Conservation (phyloP, 1,140 invertebrate species). For the Aphis gossypii region DNA sequence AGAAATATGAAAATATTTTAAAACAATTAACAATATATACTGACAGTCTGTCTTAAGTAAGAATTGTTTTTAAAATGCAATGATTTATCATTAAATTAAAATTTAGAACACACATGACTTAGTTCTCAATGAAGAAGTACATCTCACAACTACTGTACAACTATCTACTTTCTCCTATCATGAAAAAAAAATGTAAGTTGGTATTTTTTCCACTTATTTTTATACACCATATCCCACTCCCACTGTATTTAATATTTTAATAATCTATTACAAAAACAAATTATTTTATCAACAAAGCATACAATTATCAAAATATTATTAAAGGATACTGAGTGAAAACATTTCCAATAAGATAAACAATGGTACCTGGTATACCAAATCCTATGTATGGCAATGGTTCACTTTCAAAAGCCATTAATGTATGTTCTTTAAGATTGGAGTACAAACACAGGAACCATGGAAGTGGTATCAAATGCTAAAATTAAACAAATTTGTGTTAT, state of each 20-base stretch:
- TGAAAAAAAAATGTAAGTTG: neutral
- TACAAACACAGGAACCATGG: slow-evolving; percentile 82
- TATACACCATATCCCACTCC: neutral
- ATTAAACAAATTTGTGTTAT: slow-evolving; percentile 60
- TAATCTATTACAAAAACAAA: neutral
- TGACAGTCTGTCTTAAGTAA: no score
- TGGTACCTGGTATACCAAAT: slow-evolving; percentile 74
- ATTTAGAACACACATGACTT: no score
- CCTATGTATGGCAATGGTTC: slow-evolving; percentile 67
- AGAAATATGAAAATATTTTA: no score
- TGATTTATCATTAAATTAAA: no score
- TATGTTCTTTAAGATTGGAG: slow-evolving; percentile 79
- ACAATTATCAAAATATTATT: neutral
- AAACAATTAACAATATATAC: no score
- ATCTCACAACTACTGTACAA: no score
- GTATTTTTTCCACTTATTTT: neutral
- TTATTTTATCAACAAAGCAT: neutral
- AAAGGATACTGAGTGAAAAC: slow-evolving; percentile 87
- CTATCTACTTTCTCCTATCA: no score
- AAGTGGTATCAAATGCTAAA: slow-evolving; percentile 83
- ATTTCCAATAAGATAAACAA: slow-evolving; percentile 85
- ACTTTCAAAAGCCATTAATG: slow-evolving; percentile 70
- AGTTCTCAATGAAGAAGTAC: no score
- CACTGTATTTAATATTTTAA: neutral
- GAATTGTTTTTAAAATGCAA: no score